phyloP scores from a whole-genome alignment of 1,140 invertebrate species.

The Proctacanthus coquilletti region DNA sequence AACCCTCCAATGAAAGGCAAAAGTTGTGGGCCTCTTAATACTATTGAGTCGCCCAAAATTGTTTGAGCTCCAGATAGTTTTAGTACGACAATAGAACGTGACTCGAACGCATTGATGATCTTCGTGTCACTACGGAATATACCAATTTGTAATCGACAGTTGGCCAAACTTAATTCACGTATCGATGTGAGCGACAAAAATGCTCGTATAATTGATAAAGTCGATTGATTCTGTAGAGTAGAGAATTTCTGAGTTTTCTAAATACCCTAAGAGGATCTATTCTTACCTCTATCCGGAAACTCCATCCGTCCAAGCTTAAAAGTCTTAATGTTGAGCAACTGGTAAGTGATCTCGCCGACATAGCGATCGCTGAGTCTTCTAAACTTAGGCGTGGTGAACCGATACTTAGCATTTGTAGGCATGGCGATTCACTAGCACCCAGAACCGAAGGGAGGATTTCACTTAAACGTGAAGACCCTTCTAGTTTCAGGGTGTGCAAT shows the following conservation, averaged over 20 bases:
- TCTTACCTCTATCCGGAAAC: conserved; percentile 40
- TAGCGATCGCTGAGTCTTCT: conserved; percentile 37
- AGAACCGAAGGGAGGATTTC: conserved; percentile 36
- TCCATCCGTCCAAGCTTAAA: conserved; percentile 40
- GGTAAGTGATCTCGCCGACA: conserved; percentile 34
- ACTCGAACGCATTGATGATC: conserved; percentile 25
- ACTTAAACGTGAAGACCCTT: conserved; percentile 32
- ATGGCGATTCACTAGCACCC: conserved; percentile 34
- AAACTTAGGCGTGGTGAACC: conserved; percentile 36
- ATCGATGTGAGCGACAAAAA: conserved; percentile 31
- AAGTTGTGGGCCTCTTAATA: conserved; percentile 33
- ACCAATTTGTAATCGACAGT: conserved; percentile 31
- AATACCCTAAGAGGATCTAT: conserved; percentile 4
- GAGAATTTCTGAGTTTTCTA: background rate
- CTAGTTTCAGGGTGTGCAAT: conserved; percentile 36
- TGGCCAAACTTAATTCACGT: conserved; percentile 31
- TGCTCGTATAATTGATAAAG: conserved; percentile 30
- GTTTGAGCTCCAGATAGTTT: conserved; percentile 33
- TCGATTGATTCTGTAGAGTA: conserved; percentile 28
- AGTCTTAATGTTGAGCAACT: conserved; percentile 35
- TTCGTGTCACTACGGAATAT: conserved; percentile 1
- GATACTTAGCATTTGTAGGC: conserved; percentile 37
- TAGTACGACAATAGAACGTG: conserved; percentile 13
- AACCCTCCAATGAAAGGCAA: conserved; percentile 35
- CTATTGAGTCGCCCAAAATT: conserved; percentile 32